Evolutionary conservation across 92 coral and sea anemone genomes (phyloP).

Genomic region (Blastomussa wellsi): DNA sequence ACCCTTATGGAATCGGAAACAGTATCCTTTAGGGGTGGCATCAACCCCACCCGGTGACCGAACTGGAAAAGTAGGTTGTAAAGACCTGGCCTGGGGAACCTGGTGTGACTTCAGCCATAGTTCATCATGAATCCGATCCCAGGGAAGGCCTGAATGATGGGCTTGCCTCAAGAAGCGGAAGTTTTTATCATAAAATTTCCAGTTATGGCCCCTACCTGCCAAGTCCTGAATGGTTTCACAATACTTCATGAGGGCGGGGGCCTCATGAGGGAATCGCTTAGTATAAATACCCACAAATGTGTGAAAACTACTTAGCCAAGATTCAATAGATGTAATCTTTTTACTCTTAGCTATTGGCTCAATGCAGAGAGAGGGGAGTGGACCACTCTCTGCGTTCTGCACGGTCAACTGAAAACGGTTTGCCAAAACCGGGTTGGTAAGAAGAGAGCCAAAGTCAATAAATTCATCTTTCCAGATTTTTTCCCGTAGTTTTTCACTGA

Average conservation of each 20-base stretch:
- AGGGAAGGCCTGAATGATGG: constrained; percentile 42
- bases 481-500: constrained; percentile 18
- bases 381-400: constrained; percentile 24
- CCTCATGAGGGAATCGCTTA: constrained; percentile 53
- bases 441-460: constrained; percentile 31
- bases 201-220: constrained; percentile 58
- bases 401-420: constrained; percentile 33
- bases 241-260: constrained; percentile 71
- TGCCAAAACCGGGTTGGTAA: constrained; percentile 18
- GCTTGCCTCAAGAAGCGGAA: constrained; percentile 61
- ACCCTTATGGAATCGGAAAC: constrained; percentile 43
- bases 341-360: constrained; percentile 37
- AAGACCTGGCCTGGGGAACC: neutral
- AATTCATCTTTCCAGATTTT: constrained; percentile 52
- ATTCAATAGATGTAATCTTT: constrained; percentile 31
- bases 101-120: constrained; percentile 57
- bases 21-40: constrained; percentile 43
- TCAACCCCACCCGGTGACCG: neutral
- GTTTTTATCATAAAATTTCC: constrained; percentile 63
- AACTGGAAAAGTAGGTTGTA: neutral
- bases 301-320: constrained; percentile 41
- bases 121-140: constrained; percentile 54
- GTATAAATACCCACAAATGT: constrained; percentile 49
- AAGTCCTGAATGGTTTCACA: constrained; percentile 56
- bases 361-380: constrained; percentile 38